Conservation (phyloP, 2,888 invertebrate genomes). For the Altica lythri region DNA sequence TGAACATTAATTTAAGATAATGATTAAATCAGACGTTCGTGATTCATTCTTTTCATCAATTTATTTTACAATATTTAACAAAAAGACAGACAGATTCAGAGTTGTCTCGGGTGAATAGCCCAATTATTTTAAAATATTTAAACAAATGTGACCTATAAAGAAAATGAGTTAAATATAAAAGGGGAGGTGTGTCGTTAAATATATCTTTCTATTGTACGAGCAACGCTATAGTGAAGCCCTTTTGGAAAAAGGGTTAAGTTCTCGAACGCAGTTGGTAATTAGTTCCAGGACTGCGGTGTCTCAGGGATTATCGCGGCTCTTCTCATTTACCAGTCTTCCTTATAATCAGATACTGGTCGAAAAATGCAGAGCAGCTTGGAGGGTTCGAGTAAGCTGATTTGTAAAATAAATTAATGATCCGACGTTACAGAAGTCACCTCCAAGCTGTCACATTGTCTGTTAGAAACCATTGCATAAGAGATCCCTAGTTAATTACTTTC, state of each 20-base stretch:
- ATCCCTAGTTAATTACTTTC: slow-evolving; percentile 56
- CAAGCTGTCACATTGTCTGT: slow-evolving; percentile 57
- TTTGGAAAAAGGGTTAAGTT: slow-evolving; percentile 48
- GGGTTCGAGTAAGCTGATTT: slow-evolving; percentile 58
- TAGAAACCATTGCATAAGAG: slow-evolving; percentile 50
- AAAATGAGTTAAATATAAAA: slow-evolving; percentile 30
- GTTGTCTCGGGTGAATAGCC: too few relatives aligned
- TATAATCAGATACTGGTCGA: slow-evolving; percentile 52
- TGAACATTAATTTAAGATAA: slow-evolving; percentile 16
- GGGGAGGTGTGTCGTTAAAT: slow-evolving; percentile 37
- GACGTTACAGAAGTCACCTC: slow-evolving; percentile 57
- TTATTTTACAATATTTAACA: slow-evolving; percentile 4
- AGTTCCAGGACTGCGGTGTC: slow-evolving; percentile 50
- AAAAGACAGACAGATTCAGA: neutral
- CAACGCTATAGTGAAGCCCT: slow-evolving; percentile 33
- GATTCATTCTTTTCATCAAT: slow-evolving; percentile 11
- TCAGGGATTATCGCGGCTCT: slow-evolving; percentile 54
- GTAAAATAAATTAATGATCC: slow-evolving; percentile 59
- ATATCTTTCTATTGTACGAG: slow-evolving; percentile 35
- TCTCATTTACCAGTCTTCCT: slow-evolving; percentile 52
- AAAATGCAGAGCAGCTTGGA: slow-evolving; percentile 52
- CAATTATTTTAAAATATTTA: too few relatives aligned
- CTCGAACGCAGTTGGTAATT: slow-evolving; percentile 49
- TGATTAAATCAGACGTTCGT: slow-evolving; percentile 8
- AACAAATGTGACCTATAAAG: slow-evolving; percentile 41